Base-by-base conservation (phyloP, 2,888 invertebrate species). In the Drosophila tripunctata region DNA sequence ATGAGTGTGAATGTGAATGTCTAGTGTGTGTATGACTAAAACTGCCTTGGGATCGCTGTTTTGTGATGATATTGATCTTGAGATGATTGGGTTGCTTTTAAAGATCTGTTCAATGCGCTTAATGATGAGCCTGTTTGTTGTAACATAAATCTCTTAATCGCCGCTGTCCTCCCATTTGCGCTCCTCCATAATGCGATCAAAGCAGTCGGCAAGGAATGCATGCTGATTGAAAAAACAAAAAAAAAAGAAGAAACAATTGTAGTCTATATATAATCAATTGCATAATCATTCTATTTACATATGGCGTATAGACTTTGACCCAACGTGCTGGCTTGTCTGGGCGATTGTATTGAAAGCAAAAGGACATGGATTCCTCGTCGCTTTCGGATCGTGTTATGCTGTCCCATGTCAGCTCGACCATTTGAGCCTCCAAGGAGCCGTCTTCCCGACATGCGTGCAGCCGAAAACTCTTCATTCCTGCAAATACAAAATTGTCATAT, bases 161-260 rank as follows among this genome's bases (percentile, higher is more conserved):
- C 95, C 96, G 43, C 95, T 94, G 90, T 96, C 96, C 60, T 94
- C 93, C 96, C 96, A 96, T 91, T 95, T 96, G 78, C 94, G 94
- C 91, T 99, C 98, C 91, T 98, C 97, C 90, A 96, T 95, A 93
- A 98, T 96, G 93, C 97, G 94, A 91, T 98, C 98, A 93, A 99
- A 98, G 92, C 99, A 98, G 91, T 98, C 98, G 56, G 91, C 90
- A 68, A 92, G 82, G 84, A 90, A 91, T 74, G 90, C 88, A 71
- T 91, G 91, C 91, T 91, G 60, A 17, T n/a, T 15, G 33, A 2
- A 2, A 21, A 30, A 22, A 50, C 12, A 30, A 50, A 7, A 6
- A 5, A 19, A 48, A 52, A 24, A 24, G 24, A 10, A 8, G 24
- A 8, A 1, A 33, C 31, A 33, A 10, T 5, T 38, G 22, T 24